phyloP scores from a whole-genome alignment of 2,113 vertebrate species.

The Rhineura floridana region DNA sequence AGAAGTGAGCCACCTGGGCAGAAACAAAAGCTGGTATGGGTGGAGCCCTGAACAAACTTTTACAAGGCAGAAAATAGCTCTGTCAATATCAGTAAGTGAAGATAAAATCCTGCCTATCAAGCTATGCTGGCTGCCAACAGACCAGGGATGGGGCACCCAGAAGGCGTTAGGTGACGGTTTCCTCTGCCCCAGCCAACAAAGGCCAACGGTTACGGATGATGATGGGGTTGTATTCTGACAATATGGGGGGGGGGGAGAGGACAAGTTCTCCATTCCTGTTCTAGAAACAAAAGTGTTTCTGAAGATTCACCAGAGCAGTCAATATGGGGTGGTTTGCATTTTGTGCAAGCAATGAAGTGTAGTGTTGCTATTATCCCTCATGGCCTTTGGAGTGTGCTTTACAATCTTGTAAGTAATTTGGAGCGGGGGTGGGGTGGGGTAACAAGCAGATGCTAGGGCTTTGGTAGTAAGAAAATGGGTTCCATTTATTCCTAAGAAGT shows the following conservation, averaged over 20 bases:
- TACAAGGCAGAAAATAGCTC: background rate
- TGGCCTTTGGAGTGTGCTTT: fast-evolving
- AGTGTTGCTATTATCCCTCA: background rate
- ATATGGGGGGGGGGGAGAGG: no score
- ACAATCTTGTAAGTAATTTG: fast-evolving
- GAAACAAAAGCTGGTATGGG: fast-evolving
- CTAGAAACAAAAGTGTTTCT: background rate
- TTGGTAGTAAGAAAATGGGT: fast-evolving
- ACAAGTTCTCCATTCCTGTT: no score
- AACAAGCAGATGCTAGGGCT: fast-evolving
- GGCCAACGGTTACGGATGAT: no score
- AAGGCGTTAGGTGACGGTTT: no score
- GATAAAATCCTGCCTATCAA: background rate
- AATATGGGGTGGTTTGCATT: fast-evolving
- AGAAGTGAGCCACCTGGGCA: constrained; percentile 91
- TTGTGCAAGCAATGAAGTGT: background rate
- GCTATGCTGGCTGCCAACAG: no score
- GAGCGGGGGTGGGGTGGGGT: no score
- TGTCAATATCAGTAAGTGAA: background rate
- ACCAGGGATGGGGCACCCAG: no score
- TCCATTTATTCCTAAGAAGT: background rate
- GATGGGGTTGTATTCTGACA: no score
- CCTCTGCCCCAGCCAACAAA: no score
- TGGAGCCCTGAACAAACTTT: background rate
- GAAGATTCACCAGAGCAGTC: background rate